Evolutionary conservation across 2,797 vertebrate species (phyloP), one percentile per base, ranked within the genome.

Genomic region (Basileuterus tristriatus): DNA sequence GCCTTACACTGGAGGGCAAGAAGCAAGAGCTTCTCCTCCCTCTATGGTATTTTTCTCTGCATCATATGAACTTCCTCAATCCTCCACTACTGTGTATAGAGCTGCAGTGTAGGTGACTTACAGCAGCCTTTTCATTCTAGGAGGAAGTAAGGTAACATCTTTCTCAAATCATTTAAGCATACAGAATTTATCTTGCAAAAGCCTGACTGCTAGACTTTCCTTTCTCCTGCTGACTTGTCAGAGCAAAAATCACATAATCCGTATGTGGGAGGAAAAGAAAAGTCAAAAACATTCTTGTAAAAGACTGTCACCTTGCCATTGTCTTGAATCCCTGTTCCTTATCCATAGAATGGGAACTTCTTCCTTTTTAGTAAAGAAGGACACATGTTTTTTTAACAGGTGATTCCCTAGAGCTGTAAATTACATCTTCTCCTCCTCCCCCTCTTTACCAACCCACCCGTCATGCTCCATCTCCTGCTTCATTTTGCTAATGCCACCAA

Each of bases 161-260:
- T 97, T 97, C 95, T 96, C 93, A 90, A 80, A 94, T 97, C 64
- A 93, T 96, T 97, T 97, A 94, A 96, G 90, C 91, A 83, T 76
- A 85, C 59, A 89, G 87, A 92, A 97, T 96, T 96, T 94, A 94
- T 91, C 90, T 96, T 94, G 68, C 72, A 95, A 77, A 97, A 95
- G 43, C 80, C 67, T 91, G 70, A 71, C 94, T 97, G 75, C 92
- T 94, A 90, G 96, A 93, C 90, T 96, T 94, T 90, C 50, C 89
- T 93, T 93, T 96, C 24, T 76, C 63, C 78, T 95, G 65, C 83
- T 95, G 69, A 16, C 62, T 87, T 96, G 36, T 74, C 69, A 44
- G 84, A 96, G 80, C 34, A 64, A 96, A 94, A 41, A 84, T 77
- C 74, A 52, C 55, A 44, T 65, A 77, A 94, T 70, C 37, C 0